Conservation (phyloP, 2,888 invertebrate genomes). For the Eristalis intricaria region DNA sequence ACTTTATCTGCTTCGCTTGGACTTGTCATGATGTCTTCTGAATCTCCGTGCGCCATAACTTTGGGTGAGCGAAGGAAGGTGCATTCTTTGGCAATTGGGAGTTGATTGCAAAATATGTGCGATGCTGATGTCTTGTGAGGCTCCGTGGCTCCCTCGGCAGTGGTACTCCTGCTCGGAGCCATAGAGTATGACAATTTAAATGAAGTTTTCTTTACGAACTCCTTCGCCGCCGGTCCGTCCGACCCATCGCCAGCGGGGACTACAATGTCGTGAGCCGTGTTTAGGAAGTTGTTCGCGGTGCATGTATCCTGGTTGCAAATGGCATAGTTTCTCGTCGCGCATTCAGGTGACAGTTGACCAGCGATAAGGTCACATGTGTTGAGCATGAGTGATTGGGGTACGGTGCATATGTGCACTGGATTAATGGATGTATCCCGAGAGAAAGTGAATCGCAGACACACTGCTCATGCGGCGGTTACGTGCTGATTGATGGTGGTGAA, state of each 20-base stretch:
- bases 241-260: neutral
- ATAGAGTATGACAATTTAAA: conserved; percentile 54
- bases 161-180: conserved; percentile 8
- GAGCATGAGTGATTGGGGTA: conserved; percentile 25
- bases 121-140: conserved; percentile 29
- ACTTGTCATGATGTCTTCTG: conserved; percentile 65
- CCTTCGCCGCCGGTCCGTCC: neutral
- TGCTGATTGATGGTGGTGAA: neutral
- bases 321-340: neutral
- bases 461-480: neutral
- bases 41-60: conserved; percentile 38
- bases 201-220: conserved; percentile 47
- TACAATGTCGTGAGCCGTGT: conserved; percentile 11
- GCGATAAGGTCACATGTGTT: conserved; percentile 37
- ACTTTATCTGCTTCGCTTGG: conserved; percentile 33
- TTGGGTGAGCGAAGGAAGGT: conserved; percentile 34
- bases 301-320: conserved; percentile 17
- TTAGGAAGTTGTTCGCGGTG: neutral
- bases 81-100: conserved; percentile 61
- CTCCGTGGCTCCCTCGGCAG: neutral
- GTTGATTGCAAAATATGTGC: conserved; percentile 72
- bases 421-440: conserved; percentile 7
- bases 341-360: conserved; percentile 47
- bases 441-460: neutral
- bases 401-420: neutral